A percentile compares a stretch with the other conserved stretches of the same genome.
These are phyloP conservation scores for Diadegma fenestrale DNA, from an alignment of 2,888 invertebrate species.

Conservation along the genomic window DNA sequence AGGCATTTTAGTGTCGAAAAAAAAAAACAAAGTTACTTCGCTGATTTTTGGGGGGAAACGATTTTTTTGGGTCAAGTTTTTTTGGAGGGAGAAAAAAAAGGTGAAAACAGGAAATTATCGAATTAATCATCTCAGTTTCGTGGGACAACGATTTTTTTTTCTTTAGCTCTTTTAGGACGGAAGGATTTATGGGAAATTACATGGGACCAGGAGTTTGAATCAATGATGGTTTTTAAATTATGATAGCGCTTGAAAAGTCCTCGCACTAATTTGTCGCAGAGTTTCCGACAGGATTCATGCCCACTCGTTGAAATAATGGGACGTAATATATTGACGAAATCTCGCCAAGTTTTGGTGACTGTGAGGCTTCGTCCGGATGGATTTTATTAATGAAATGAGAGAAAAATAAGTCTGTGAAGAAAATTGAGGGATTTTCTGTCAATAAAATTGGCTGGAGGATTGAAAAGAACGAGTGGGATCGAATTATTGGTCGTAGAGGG, in stretches of 20 bases:
- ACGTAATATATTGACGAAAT: constrained; percentile 42
- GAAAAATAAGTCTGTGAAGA: background rate
- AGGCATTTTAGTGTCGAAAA: background rate
- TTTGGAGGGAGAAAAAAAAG: background rate
- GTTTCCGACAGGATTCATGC: constrained; percentile 44
- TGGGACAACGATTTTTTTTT: background rate
- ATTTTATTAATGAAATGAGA: background rate
- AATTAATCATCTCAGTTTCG: background rate
- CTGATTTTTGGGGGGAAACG: background rate
- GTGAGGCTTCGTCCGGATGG: background rate
- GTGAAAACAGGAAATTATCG: background rate
- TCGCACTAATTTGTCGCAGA: constrained; percentile 18
- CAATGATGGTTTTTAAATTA: background rate
- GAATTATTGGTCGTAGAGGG: constrained; percentile 10
- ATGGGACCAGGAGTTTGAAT: background rate
- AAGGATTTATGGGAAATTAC: background rate
- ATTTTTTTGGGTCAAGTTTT: background rate
- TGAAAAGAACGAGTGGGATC: constrained; percentile 6
- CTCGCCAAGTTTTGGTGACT: background rate
- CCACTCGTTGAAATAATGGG: constrained; percentile 42
- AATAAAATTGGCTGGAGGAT: constrained; percentile 26
- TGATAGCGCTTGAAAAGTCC: background rate
- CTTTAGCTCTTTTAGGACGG: background rate
- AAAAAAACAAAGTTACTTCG: background rate
- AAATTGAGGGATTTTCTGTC: background rate